phyloP scores from a whole-genome alignment of 2,888 invertebrate species.

The Altica lythri region DNA sequence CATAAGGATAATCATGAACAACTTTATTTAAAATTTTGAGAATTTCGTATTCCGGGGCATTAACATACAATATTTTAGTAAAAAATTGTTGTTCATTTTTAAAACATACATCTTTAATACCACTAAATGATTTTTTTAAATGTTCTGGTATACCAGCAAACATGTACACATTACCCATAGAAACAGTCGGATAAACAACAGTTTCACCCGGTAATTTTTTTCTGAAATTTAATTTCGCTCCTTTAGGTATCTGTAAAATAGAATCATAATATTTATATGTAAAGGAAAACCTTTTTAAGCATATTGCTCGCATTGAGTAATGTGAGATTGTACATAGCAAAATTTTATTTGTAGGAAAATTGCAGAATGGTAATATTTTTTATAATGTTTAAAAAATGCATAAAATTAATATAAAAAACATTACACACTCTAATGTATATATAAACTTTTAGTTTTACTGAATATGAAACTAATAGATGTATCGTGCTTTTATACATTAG shows the following conservation, averaged over 20 bases:
- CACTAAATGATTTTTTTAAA: conserved; percentile 54
- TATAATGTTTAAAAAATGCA: too few species aligned
- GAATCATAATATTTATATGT: background rate
- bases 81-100: conserved; percentile 54
- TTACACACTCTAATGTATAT: too few species aligned
- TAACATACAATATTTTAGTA: conserved; percentile 56
- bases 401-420: too few species aligned
- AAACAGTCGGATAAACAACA: conserved; percentile 57
- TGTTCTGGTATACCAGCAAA: conserved; percentile 73
- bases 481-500: too few species aligned
- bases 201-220: conserved; percentile 44
- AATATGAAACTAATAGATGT: too few species aligned
- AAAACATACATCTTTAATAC: conserved; percentile 53
- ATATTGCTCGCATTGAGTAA: too few species aligned
- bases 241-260: conserved; percentile 59
- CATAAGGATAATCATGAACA: conserved; percentile 57
- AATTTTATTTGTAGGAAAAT: too few species aligned
- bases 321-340: too few species aligned
- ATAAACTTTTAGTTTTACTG: too few species aligned
- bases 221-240: conserved; percentile 57
- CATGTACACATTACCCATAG: conserved; percentile 67
- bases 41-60: conserved; percentile 58
- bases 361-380: too few species aligned
- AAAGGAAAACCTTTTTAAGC: too few species aligned
- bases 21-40: conserved; percentile 54